phyloP scores from a whole-genome alignment of 1,140 invertebrate genomes.

The Hydropsyche tenuis region DNA sequence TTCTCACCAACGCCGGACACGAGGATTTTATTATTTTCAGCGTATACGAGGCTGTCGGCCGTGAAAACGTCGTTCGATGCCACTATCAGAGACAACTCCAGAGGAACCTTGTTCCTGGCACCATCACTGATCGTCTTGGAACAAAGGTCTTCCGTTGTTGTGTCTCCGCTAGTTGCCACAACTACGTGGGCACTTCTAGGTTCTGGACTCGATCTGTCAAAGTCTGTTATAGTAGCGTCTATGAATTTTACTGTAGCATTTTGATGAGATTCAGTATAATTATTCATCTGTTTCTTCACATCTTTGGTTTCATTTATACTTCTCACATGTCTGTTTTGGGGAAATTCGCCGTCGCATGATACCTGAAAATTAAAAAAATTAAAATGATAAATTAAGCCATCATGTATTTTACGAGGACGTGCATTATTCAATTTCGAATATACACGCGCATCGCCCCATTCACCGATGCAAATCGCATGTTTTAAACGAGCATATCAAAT shows the following conservation, averaged over 20 bases:
- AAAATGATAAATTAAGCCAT: background rate
- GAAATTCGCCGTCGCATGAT: too few species aligned
- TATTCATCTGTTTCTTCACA: too few species aligned
- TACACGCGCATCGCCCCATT: too few species aligned
- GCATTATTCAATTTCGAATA: background rate
- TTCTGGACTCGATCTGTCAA: constrained; percentile 44
- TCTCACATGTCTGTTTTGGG: too few species aligned
- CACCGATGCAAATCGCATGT: too few species aligned
- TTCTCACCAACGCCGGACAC: constrained; percentile 45
- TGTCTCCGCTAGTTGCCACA: constrained; percentile 48
- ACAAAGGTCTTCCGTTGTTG: constrained; percentile 41
- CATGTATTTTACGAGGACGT: background rate
- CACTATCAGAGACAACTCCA: constrained; percentile 60
- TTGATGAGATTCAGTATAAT: constrained; percentile 31
- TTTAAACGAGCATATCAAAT: too few species aligned
- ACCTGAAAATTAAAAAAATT: too few species aligned
- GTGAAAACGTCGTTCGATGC: constrained; percentile 56
- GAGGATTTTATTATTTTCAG: constrained; percentile 46
- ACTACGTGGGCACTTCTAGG: constrained; percentile 49
- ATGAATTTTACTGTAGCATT: constrained; percentile 43
- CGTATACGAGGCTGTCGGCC: constrained; percentile 56
- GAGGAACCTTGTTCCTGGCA: constrained; percentile 50
- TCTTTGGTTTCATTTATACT: too few species aligned
- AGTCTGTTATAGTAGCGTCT: constrained; percentile 35
- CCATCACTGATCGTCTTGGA: constrained; percentile 45